These are phyloP conservation scores for Polydrusus pterygomalis DNA, from an alignment of 2,888 invertebrate genomes.

Conservation along the genomic window DNA sequence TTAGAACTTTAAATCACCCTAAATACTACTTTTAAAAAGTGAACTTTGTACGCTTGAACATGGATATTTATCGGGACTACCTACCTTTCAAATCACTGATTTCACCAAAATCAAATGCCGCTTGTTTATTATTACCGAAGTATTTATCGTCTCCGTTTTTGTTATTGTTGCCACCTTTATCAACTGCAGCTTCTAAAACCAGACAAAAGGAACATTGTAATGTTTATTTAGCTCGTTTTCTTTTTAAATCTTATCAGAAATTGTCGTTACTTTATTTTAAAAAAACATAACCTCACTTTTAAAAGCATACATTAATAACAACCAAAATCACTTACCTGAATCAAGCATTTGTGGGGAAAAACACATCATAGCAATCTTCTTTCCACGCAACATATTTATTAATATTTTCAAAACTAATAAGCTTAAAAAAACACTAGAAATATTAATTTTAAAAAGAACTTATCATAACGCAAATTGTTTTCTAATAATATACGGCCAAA, in stretches of 20 bases:
- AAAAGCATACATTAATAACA: too few relatives aligned
- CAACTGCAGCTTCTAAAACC: neutral
- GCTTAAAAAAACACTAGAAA: neutral
- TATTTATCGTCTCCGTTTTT: too few relatives aligned
- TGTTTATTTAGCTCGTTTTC: neutral
- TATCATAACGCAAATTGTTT: neutral
- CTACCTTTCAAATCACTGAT: neutral
- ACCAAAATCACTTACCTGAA: too few relatives aligned
- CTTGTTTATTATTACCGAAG: too few relatives aligned
- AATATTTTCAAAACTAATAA: neutral
- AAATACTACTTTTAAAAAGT: neutral
- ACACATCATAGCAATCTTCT: neutral
- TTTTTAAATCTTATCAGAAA: neutral
- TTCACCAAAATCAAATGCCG: neutral
- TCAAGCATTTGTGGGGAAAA: neutral
- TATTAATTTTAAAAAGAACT: neutral
- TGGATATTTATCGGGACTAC: too few relatives aligned
- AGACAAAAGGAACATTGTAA: neutral
- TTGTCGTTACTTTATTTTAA: neutral
- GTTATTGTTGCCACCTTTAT: too few relatives aligned
- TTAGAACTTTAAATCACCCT: neutral
- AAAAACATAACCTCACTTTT: neutral
- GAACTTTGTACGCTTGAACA: too few relatives aligned
- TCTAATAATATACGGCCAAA: neutral
- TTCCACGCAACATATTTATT: neutral